These are phyloP conservation scores for Peromyscus maniculatus DNA, from an alignment of 2,113 vertebrate species.

Conservation along the genomic window DNA sequence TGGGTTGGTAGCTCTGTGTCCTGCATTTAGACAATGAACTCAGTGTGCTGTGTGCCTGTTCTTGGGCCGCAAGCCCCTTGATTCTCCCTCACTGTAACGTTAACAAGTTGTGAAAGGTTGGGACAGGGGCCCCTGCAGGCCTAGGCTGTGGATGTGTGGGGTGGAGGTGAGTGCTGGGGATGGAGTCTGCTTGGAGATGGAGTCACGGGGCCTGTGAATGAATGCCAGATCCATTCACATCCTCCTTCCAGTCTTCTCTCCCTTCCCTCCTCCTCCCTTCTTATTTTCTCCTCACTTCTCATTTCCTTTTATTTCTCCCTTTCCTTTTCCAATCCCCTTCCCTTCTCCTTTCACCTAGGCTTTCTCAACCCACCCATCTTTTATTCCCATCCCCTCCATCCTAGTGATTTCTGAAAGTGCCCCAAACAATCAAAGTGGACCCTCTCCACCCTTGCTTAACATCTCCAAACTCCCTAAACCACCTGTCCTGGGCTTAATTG, in stretches of 20 bases:
- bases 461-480: neutral
- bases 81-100: neutral
- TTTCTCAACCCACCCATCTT: too few relatives aligned
- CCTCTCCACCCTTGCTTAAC: neutral
- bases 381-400: neutral
- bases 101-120: neutral
- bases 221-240: neutral
- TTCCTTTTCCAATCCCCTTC: neutral
- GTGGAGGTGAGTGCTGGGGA: neutral
- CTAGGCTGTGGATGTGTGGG: too few relatives aligned
- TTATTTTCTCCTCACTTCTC: rapidly evolving
- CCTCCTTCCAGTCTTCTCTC: neutral
- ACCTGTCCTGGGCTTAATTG: neutral
- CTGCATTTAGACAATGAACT: neutral
- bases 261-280: rapidly evolving
- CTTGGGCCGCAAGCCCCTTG: neutral
- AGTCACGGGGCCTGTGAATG: too few relatives aligned
- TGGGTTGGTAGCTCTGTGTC: neutral
- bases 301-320: neutral
- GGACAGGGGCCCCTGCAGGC: neutral
- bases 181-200: neutral
- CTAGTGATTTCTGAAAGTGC: neutral
- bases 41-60: neutral
- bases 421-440: neutral
- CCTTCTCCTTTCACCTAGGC: neutral